Evolutionary conservation across 1,140 invertebrate genomes (phyloP).

Genomic region (Dendrolimus punctatus): DNA sequence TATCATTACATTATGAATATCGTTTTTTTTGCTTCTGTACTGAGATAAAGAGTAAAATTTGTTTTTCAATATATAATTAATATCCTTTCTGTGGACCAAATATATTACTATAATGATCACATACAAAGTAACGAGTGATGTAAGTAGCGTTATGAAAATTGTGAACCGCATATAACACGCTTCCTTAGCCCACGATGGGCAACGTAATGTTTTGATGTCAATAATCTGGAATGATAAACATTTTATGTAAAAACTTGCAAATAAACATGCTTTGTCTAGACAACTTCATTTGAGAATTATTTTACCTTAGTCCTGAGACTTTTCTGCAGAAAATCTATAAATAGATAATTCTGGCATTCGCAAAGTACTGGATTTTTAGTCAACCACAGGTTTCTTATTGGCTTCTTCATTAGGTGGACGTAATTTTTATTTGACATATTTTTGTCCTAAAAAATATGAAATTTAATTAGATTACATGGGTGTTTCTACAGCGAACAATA

Average conservation of each 20-base stretch:
- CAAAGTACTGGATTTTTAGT: slow-evolving; percentile 43
- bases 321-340: slow-evolving; percentile 34
- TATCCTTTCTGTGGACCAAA: slow-evolving; percentile 32
- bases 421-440: slow-evolving; percentile 15
- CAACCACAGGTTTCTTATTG: slow-evolving; percentile 43
- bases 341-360: slow-evolving; percentile 41
- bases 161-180: slow-evolving; percentile 31
- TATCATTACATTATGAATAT: slow-evolving; percentile 26
- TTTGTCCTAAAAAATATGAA: slow-evolving; percentile 29
- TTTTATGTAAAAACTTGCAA: slow-evolving; percentile 4
- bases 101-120: slow-evolving; percentile 28
- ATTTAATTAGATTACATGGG: neutral
- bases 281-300: slow-evolving; percentile 5
- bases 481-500: neutral
- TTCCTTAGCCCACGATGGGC: slow-evolving; percentile 35
- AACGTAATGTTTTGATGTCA: slow-evolving; percentile 30
- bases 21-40: slow-evolving; percentile 8
- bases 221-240: slow-evolving; percentile 38
- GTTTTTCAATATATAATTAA: slow-evolving; percentile 33
- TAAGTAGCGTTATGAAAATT: slow-evolving; percentile 28
- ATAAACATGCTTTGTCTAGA: slow-evolving; percentile 2
- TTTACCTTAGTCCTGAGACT: slow-evolving; percentile 37
- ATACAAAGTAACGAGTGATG: slow-evolving; percentile 22
- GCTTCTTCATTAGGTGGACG: slow-evolving; percentile 30
- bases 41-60: slow-evolving; percentile 19